These are phyloP conservation scores for Phrynocephalus forsythii DNA, from an alignment of 2,797 vertebrate species.

Conservation along the genomic window DNA sequence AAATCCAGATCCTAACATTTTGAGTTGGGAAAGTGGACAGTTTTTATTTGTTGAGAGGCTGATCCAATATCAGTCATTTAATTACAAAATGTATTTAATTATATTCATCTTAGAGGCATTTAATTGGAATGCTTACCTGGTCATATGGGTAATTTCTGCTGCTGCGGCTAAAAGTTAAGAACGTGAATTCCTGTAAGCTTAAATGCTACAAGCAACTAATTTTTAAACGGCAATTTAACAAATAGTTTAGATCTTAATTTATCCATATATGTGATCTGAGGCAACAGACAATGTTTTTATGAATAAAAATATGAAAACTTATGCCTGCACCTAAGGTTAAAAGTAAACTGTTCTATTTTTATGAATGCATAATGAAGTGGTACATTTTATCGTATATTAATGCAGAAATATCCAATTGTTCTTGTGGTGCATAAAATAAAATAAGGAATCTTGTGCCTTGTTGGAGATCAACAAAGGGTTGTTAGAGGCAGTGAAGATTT, in stretches of 20 bases:
- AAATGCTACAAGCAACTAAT: conserved; percentile 6
- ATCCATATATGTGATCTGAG: background rate
- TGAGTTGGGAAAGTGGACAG: background rate
- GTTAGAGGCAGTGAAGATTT: too few relatives aligned
- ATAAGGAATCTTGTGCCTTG: too few relatives aligned
- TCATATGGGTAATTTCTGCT: conserved; percentile 46
- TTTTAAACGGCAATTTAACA: background rate
- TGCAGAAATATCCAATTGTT: too few relatives aligned
- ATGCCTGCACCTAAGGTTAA: background rate
- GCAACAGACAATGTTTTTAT: background rate
- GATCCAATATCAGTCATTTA: conserved; percentile 51
- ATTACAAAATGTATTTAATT: conserved; percentile 55
- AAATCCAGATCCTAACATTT: conserved; percentile 43
- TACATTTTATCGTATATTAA: too few relatives aligned
- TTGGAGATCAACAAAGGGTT: too few relatives aligned
- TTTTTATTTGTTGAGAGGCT: conserved; percentile 39
- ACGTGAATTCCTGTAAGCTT: background rate
- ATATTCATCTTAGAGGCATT: conserved; percentile 47
- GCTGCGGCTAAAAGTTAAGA: conserved; percentile 8
- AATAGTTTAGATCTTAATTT: background rate
- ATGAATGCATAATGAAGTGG: too few relatives aligned
- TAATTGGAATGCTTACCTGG: conserved; percentile 50
- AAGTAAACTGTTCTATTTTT: background rate
- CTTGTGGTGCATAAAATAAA: too few relatives aligned
- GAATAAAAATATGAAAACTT: background rate